These are phyloP conservation scores for Cryptomyrus ogoouensis DNA, from an alignment of 2,113 vertebrate species.

Conservation along the genomic window DNA sequence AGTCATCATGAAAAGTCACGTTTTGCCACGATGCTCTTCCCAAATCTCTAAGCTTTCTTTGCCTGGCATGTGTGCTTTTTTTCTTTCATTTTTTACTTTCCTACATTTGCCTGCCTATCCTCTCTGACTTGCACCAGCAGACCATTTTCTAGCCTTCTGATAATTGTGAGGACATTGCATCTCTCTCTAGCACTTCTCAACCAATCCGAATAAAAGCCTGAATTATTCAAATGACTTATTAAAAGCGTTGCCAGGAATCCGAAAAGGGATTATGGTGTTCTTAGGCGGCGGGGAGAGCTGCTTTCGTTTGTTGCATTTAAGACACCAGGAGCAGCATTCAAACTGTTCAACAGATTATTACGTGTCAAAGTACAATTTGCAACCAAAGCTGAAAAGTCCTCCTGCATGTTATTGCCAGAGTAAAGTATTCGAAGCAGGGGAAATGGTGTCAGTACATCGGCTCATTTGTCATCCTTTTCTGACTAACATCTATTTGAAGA, in stretches of 20 bases:
- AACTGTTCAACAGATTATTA: background rate
- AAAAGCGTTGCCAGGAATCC: background rate
- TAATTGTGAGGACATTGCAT: background rate
- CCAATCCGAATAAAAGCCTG: background rate
- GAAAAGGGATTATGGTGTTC: background rate
- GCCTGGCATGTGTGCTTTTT: background rate
- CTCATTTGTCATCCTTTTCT: background rate
- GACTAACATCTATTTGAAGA: background rate
- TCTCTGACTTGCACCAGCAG: background rate
- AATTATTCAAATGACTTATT: slow-evolving; percentile 10
- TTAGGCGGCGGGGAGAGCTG: background rate
- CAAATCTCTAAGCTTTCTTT: background rate
- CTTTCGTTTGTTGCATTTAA: background rate
- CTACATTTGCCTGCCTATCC: background rate
- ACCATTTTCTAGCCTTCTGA: background rate
- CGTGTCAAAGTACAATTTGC: background rate
- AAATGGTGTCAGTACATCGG: slow-evolving; percentile 1
- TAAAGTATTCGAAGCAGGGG: background rate
- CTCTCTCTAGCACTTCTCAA: background rate
- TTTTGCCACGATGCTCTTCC: background rate
- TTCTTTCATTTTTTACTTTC: background rate
- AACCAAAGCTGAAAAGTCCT: background rate
- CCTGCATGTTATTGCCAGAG: background rate
- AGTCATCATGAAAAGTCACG: background rate
- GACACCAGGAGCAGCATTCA: background rate